phyloP scores from a whole-genome alignment of 2,113 vertebrate genomes.

The Rhabdomys dilectus region DNA sequence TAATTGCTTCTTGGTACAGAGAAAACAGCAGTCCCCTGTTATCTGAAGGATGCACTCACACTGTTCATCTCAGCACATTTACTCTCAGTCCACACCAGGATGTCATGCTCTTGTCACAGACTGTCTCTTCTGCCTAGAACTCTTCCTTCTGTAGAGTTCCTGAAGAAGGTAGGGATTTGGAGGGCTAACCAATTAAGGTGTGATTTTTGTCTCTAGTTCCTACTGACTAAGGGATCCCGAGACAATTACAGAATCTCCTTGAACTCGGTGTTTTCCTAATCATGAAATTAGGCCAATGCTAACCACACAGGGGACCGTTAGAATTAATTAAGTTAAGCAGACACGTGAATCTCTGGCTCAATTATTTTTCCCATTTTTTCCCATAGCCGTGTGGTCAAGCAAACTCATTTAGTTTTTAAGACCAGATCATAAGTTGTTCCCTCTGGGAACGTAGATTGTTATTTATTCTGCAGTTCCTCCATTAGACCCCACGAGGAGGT shows the following conservation, averaged over 20 bases:
- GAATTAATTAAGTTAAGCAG: neutral
- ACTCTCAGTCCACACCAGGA: neutral
- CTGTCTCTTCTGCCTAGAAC: neutral
- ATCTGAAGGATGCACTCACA: neutral
- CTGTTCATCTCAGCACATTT: neutral
- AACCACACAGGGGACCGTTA: neutral
- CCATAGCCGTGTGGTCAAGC: neutral
- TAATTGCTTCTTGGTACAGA: neutral
- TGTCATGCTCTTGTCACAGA: neutral
- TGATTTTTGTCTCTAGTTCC: neutral
- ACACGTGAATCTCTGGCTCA: neutral
- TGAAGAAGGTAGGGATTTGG: neutral
- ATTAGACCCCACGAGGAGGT: neutral
- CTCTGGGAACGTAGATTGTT: neutral
- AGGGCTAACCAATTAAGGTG: neutral
- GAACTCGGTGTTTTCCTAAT: neutral
- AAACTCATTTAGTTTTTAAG: conserved; percentile 34
- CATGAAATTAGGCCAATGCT: neutral
- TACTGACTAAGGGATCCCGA: neutral
- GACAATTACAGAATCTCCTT: neutral
- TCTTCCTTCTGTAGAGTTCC: neutral
- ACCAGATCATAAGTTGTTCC: neutral
- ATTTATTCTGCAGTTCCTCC: conserved; percentile 1
- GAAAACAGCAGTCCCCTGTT: neutral
- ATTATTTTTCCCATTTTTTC: neutral